Conservation (phyloP, 2,113 vertebrate species). For the Bujurquina vittata region DNA sequence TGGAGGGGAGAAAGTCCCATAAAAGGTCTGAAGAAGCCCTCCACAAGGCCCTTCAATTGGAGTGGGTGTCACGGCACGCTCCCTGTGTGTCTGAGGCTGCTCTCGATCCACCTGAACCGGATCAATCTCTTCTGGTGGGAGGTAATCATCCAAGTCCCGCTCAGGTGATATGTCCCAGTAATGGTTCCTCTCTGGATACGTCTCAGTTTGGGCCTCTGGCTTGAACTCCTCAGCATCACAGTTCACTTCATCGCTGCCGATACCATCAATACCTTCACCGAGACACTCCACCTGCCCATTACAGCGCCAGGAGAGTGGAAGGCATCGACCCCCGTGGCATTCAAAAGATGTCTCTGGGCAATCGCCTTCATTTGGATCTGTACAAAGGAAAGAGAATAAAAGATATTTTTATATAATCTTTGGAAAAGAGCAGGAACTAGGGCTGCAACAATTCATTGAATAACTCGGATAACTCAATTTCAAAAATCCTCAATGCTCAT, state of each 20-base stretch:
- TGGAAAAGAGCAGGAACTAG: fast-evolving
- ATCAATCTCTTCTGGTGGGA: conserved; percentile 22
- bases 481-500: too few species aligned
- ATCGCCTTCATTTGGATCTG: conserved; percentile 59
- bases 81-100: background rate
- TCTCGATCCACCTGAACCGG: background rate
- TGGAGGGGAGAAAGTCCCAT: conserved; percentile 86
- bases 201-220: background rate
- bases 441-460: too few species aligned
- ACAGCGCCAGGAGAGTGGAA: conserved; percentile 83
- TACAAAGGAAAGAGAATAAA: background rate
- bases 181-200: background rate
- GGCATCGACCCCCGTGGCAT: conserved; percentile 76
- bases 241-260: conserved; percentile 73
- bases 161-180: background rate
- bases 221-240: conserved; percentile 43
- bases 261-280: conserved; percentile 46
- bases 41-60: conserved; percentile 80
- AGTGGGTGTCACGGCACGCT: background rate
- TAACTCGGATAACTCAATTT: too few species aligned
- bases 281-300: conserved; percentile 84
- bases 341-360: conserved; percentile 64
- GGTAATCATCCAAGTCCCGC: background rate
- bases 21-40: conserved; percentile 84
- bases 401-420: background rate